Evolutionary conservation across 2,888 invertebrate species (phyloP).

Genomic region (Lycia hirtaria): DNA sequence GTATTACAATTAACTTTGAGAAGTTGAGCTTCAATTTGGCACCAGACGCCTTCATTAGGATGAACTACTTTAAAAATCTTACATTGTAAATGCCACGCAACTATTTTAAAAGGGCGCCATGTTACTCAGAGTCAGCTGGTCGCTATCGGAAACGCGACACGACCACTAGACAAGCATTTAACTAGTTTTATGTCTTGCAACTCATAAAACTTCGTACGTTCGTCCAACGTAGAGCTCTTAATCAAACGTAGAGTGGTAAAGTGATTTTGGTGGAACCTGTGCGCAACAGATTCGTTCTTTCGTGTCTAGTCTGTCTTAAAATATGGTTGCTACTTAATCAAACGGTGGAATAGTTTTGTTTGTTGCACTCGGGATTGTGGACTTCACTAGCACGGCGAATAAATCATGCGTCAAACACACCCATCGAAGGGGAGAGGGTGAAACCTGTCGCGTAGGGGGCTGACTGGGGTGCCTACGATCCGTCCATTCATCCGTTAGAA

Average conservation of each 20-base stretch:
- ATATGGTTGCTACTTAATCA: slow-evolving; percentile 47
- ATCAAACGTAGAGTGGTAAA: slow-evolving; percentile 38
- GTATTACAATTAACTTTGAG: slow-evolving; percentile 78
- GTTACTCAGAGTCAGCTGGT: slow-evolving; percentile 63
- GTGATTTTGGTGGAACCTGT: slow-evolving; percentile 28
- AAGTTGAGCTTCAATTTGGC: slow-evolving; percentile 71
- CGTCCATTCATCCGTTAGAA: slow-evolving; percentile 62
- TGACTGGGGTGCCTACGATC: slow-evolving; percentile 49
- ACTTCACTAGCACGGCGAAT: slow-evolving; percentile 54
- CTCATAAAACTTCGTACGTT: slow-evolving; percentile 64
- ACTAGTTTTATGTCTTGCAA: slow-evolving; percentile 65
- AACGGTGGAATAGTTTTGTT: slow-evolving; percentile 50
- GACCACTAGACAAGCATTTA: slow-evolving; percentile 60
- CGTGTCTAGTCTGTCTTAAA: slow-evolving; percentile 31
- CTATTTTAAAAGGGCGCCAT: slow-evolving; percentile 55
- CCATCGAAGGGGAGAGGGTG: slow-evolving; percentile 63
- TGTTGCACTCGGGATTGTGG: slow-evolving; percentile 50
- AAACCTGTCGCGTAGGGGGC: slow-evolving; percentile 60
- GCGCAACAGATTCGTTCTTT: slow-evolving; percentile 23
- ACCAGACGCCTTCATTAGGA: slow-evolving; percentile 52
- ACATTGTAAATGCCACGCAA: slow-evolving; percentile 22
- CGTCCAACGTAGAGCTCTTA: slow-evolving; percentile 51
- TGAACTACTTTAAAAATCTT: slow-evolving; percentile 26
- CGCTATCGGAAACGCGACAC: slow-evolving; percentile 54
- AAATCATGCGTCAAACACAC: slow-evolving; percentile 74